Evolutionary conservation across 2,113 vertebrate species (phyloP), one percentile per base, ranked within the genome.

Genomic region (Dasyornis broadbenti): DNA sequence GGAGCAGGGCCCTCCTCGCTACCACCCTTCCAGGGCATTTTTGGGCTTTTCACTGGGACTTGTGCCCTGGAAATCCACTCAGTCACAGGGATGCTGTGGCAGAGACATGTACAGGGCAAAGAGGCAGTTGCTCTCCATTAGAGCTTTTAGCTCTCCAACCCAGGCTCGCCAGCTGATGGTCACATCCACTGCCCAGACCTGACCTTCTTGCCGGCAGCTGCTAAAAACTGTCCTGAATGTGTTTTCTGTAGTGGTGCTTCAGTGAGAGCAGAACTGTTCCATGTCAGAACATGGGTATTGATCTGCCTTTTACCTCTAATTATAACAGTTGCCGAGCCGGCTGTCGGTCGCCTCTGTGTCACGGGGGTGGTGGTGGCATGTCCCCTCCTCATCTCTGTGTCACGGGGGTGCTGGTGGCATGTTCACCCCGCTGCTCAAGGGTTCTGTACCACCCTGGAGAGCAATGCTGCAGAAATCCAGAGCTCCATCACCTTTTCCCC

Each of bases 1-100:
- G 35, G 53, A 81, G 13, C 8, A 0, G 1, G 26, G 9, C 56
- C 64, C 39, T 60, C 39, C 56, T 66, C 6, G 30, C 53, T 21
- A 5, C 40, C 0, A 0, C 23, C 42, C 14, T 90, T 33, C 83
- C 56, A 0, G 1, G 8, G 5, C 1, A 1, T n/a, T 73, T 73
- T 49, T 3, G 54, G 72, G 37, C 28, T 65, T 77, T 37, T 28
- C 0, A 1, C 54, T 23, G 82, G 64, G 28, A 53, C 35, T 10
- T 26, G 63, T 60, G 72, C 30, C n/a, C 70, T 15, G 9, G 0
- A 0, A 15, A 52, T 53, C 16, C 0, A 0, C 8, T 31, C 10
- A 2, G 54, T 6, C 9, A 0, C 39, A 19, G 52, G 37, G 71
- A 10, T 79, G 61, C 75, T 30, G 15, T 10, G 56, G 65, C 49